A percentile compares a stretch with the other conserved stretches of the same genome.
phyloP scores from a whole-genome alignment of 2,888 invertebrate species.

The Calameuta idolon region DNA sequence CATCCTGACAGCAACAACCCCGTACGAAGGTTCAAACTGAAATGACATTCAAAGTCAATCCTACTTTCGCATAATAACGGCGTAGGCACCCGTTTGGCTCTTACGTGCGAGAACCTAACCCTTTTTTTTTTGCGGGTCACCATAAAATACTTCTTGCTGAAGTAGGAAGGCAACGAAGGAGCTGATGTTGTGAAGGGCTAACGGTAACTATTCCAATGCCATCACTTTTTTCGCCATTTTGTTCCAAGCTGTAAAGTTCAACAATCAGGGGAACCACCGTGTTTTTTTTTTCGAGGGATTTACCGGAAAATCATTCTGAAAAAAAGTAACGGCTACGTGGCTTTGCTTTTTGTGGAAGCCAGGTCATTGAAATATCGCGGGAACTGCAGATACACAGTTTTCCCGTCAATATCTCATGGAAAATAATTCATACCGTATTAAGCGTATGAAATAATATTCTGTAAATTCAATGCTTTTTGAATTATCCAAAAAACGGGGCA shows the following conservation, averaged over 20 bases:
- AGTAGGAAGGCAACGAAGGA: not conserved
- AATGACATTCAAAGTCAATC: slow-evolving; percentile 41
- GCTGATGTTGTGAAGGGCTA: not conserved
- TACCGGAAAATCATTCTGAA: slow-evolving; percentile 30
- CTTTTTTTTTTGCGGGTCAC: slow-evolving; percentile 40
- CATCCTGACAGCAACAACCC: not conserved
- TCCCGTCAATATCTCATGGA: not conserved
- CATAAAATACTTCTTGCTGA: slow-evolving; percentile 38
- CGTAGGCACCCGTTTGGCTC: slow-evolving; percentile 33
- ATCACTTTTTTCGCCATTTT: not conserved
- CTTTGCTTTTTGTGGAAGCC: not conserved
- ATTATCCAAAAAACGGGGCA: not conserved
- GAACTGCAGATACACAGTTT: not conserved
- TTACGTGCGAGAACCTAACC: slow-evolving; percentile 34
- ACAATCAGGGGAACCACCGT: slow-evolving; percentile 13
- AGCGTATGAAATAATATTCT: not conserved
- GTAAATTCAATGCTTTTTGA: not conserved
- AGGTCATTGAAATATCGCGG: not conserved
- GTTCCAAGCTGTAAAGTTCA: slow-evolving; percentile 12
- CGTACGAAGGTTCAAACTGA: slow-evolving; percentile 21
- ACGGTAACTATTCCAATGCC: not conserved
- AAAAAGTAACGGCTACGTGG: slow-evolving; percentile 33
- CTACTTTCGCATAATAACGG: slow-evolving; percentile 53
- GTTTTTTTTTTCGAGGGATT: slow-evolving; percentile 27
- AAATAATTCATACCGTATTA: not conserved